Conservation (phyloP, 2,113 vertebrate species). For the Peromyscus leucopus region DNA sequence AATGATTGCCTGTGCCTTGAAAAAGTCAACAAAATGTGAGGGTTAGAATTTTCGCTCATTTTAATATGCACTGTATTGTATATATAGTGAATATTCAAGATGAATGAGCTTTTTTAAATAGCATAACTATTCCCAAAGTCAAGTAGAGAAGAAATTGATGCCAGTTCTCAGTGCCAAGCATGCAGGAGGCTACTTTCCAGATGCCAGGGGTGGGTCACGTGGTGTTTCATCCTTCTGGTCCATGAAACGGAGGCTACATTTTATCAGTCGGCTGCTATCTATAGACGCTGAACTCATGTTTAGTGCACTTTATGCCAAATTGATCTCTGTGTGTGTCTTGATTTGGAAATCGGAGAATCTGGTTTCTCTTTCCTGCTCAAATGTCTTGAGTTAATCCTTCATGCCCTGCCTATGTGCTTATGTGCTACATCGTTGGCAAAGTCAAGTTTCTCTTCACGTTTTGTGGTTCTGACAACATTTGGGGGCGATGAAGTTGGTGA, state of each 20-base stretch:
- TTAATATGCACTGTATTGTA: not conserved
- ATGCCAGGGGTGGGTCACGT: not conserved
- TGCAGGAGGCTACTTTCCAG: not conserved
- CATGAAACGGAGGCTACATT: constrained; percentile 23
- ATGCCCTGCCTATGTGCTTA: not conserved
- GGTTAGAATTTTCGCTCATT: constrained; percentile 35
- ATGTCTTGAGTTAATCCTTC: constrained; percentile 40
- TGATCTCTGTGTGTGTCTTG: constrained; percentile 51
- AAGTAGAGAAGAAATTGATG: not conserved
- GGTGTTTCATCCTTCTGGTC: not conserved
- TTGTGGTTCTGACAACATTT: constrained; percentile 4
- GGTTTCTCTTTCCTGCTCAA: constrained; percentile 37
- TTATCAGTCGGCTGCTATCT: constrained; percentile 37
- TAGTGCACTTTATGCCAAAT: not conserved
- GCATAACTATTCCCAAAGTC: constrained; percentile 30
- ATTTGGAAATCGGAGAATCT: constrained; percentile 40
- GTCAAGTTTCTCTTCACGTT: constrained; percentile 48
- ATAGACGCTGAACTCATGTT: constrained; percentile 7
- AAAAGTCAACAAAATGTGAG: constrained; percentile 32
- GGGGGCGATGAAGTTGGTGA: too few species aligned
- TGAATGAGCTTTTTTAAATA: constrained; percentile 19
- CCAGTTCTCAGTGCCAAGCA: not conserved
- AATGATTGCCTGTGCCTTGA: not conserved
- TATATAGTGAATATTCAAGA: not conserved
- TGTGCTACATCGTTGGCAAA: not conserved